Evolutionary conservation across 2,113 vertebrate species (phyloP).

Genomic region (Chlamydotis undulata): DNA sequence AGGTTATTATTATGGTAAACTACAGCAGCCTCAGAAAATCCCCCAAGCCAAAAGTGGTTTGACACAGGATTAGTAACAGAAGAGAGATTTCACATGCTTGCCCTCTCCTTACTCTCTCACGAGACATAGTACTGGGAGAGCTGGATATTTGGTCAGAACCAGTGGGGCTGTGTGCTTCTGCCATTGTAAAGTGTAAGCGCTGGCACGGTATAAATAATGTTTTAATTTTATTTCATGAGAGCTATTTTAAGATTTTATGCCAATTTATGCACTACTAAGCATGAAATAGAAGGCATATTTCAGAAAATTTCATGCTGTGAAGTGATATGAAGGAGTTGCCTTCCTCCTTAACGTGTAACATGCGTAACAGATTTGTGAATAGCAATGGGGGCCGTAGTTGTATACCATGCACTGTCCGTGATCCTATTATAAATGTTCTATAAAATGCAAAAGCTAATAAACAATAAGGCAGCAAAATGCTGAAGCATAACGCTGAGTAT

Average conservation of each 20-base stretch:
- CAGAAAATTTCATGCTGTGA: neutral
- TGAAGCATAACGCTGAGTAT: neutral
- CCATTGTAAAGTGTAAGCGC: neutral
- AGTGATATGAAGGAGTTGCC: neutral
- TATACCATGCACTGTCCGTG: neutral
- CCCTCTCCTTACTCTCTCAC: neutral
- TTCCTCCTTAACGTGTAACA: neutral
- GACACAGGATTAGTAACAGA: neutral
- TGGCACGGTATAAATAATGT: neutral
- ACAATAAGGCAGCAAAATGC: neutral
- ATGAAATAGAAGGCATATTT: neutral
- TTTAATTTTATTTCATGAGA: conserved; percentile 9
- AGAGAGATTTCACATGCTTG: neutral
- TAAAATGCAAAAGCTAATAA: neutral
- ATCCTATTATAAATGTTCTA: neutral
- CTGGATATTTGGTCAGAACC: neutral
- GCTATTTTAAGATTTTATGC: conserved; percentile 24
- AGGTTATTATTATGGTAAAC: neutral
- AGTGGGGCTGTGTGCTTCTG: neutral
- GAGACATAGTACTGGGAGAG: neutral
- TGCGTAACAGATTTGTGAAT: neutral
- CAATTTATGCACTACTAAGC: conserved; percentile 17
- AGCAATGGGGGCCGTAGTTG: neutral
- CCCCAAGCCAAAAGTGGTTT: neutral
- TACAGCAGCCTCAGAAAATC: neutral